Base-by-base conservation (phyloP, 2,888 invertebrate species). In the Trichopoda pennipes region DNA sequence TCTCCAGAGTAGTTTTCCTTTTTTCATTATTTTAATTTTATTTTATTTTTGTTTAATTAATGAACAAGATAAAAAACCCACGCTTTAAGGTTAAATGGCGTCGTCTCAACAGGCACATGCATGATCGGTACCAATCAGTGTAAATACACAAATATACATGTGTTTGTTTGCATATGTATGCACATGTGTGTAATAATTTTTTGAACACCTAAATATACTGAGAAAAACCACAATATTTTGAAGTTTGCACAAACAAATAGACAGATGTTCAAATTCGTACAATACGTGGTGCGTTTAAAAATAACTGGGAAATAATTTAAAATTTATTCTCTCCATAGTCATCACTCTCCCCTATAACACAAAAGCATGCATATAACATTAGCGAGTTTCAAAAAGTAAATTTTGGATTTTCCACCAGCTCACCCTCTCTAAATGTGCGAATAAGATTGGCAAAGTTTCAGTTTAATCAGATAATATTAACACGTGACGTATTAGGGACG, bases 41-140 rank as follows among this genome's bases (percentile, higher is more conserved):
- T n/a, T n/a, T n/a, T n/a, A n/a, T 21, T 6, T 17, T 17, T 19
- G 17, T n/a, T 17, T n/a, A n/a, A 56, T 64, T 51, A 72, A 51
- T 73, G 51, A 19, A 75, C 10, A 47, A 64, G 32, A 64, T 8
- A 53, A 75, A 75, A 80, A 75, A 75, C 78, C 82, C 82, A 79
- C 82, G 75, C 82, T 76, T 61, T 75, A 79, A 82, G 82, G 68
- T 79, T 82, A 78, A 75, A 63, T 72, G 70, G 44, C 74, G 70
- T 58, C 47, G 53, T 35, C 16, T 51, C 8, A 58, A 28, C 51
- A 19, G 17, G 47, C 53, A 55, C 14, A 42, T 53, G 53, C 28
- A 56, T 12, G 17, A 42, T 17, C 12, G 38, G 10, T 38, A 38
- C 38, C n/a, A 28, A 28, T 28, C 28, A 51, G 1, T 21, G 23